These are phyloP conservation scores for Chrysocyon brachyurus DNA, from an alignment of 2,797 vertebrate species.

Conservation along the genomic window DNA sequence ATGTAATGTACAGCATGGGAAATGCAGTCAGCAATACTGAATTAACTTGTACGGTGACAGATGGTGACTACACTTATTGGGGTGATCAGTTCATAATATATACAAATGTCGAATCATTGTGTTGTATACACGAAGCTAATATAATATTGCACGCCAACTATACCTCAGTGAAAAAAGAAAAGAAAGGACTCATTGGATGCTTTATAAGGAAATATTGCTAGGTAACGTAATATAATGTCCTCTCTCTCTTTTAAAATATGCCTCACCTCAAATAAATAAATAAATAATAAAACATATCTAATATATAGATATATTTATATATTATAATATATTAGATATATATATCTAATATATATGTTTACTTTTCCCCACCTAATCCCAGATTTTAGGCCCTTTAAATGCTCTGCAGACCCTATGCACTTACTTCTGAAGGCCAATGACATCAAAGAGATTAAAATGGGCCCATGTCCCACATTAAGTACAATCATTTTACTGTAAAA, in stretches of 20 bases:
- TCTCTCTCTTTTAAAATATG: conserved; percentile 8
- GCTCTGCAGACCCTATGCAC: neutral
- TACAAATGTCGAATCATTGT: neutral
- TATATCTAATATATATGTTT: neutral
- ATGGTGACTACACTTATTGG: neutral
- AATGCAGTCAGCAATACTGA: neutral
- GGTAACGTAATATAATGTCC: neutral
- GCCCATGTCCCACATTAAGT: conserved; percentile 2
- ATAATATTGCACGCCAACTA: neutral
- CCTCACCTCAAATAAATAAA: neutral
- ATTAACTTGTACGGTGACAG: neutral
- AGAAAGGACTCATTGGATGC: neutral
- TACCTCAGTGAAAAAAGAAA: neutral
- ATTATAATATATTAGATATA: too few relatives aligned
- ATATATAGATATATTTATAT: too few relatives aligned
- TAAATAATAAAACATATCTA: neutral
- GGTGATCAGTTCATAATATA: neutral
- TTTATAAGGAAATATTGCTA: neutral
- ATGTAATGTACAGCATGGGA: neutral
- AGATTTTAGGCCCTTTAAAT: conserved; percentile 8
- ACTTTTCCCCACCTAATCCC: neutral
- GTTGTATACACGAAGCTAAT: neutral
- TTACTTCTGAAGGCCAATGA: conserved; percentile 16
- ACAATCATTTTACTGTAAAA: conserved; percentile 32
- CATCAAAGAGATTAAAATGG: conserved; percentile 26